These are phyloP conservation scores for Ariopsis seemanni DNA, from an alignment of 2,113 vertebrate species.

Conservation along the genomic window DNA sequence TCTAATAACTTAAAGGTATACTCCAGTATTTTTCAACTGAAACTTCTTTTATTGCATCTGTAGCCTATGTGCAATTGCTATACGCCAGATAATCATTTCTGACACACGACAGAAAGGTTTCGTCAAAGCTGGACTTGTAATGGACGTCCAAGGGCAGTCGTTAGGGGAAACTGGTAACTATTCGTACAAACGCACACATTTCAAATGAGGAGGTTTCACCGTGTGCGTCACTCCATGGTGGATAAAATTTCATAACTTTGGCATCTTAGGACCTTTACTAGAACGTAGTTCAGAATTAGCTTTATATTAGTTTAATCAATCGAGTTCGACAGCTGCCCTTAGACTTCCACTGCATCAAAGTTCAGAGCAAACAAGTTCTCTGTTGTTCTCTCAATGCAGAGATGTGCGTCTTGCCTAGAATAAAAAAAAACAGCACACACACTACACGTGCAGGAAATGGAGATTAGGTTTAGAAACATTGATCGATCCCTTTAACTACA, in stretches of 20 bases:
- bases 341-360: background rate
- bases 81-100: background rate
- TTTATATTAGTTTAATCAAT: background rate
- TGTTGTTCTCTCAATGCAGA: background rate
- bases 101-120: background rate
- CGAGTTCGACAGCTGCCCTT: background rate
- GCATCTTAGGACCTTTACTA: background rate
- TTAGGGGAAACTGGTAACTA: background rate
- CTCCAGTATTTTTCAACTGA: background rate
- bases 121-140: background rate
- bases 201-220: background rate
- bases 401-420: background rate
- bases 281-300: background rate
- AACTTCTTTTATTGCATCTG: background rate
- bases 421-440: background rate
- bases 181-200: background rate
- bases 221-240: background rate
- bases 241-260: background rate
- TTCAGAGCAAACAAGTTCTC: background rate
- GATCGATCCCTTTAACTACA: background rate
- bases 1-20: background rate
- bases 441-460: background rate
- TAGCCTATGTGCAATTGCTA: background rate
- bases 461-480: constrained; percentile 12
- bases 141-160: background rate